Base-by-base conservation (phyloP, 2,888 invertebrate species). In the Pandemis heparana region DNA sequence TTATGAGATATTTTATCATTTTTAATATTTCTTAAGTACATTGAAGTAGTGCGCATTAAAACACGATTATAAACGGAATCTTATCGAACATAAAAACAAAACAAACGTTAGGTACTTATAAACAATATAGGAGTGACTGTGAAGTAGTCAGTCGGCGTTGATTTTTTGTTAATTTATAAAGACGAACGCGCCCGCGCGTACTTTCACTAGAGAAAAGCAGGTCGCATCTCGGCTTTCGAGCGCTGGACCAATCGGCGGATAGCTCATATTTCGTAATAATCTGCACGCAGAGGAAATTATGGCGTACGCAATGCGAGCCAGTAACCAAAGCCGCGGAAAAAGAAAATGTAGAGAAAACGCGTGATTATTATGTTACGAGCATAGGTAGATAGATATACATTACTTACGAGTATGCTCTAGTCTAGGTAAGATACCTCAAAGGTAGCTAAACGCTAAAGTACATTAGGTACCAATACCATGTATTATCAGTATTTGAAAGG, bases 201-300 rank as follows among this genome's bases (percentile, higher is more conserved):
- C 91, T 91, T 91, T 91, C 91, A 89, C 91, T 87, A 79, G 83
- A 85, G 85, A 87, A 88, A 90, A 88, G 84, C 86, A 82, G 88
- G 89, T 88, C 89, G 85, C 80, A 78, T 84, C 84, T 87, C 85
- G 80, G 82, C 88, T 90, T 88, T 90, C 89, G 83, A 88, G 84
- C 78, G 77, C 74, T 79, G 68, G 79, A 74, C 83, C 86, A 83
- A 85, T 85, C 48, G 84, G 84, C 82, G 82, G 76, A 72, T 70
- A 76, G 81, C 81, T 83, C 79, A 81, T 73, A 79, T 88, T 87
- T 86, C 86, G 86, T 85, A 87, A 88, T 79, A 59, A 69, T 56
- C 75, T 60, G 59, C 66, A 69, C 56, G 72, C 53, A n/a, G 51
- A 72, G 59, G 65, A 66, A 72, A 73, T 73, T 73, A 75, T 75